Percentiles rank a stretch among this genome's conserved stretches.
phyloP scores from a whole-genome alignment of 2,113 vertebrate species.

The Phylloscopus whistleri region DNA sequence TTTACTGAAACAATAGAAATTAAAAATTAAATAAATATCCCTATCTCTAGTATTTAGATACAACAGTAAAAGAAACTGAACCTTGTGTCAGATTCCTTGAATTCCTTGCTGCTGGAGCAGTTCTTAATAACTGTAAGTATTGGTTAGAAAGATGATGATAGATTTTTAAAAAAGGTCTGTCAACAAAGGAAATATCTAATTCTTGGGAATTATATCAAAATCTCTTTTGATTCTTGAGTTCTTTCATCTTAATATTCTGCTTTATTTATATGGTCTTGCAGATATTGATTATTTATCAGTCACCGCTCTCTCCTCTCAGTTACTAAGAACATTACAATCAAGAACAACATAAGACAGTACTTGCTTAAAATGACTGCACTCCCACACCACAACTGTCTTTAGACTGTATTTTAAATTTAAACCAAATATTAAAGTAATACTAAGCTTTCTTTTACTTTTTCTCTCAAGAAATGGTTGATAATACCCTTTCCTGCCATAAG shows the following conservation, averaged over 20 bases:
- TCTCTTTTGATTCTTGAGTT: background rate
- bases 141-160: background rate
- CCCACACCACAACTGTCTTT: constrained; percentile 7
- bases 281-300: constrained; percentile 29
- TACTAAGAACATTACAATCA: background rate
- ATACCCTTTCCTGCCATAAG: background rate
- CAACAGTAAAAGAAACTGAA: background rate
- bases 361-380: constrained; percentile 17
- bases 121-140: background rate
- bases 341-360: background rate
- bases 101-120: background rate
- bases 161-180: background rate
- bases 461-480: background rate
- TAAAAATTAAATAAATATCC: background rate
- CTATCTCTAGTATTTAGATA: background rate
- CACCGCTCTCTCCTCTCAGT: background rate
- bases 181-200: background rate
- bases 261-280: background rate
- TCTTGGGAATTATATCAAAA: background rate
- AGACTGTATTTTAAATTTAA: background rate
- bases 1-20: background rate
- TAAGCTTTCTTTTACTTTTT: background rate
- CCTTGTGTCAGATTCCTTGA: background rate
- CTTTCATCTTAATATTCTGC: constrained; percentile 1
- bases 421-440: background rate